Evolutionary conservation across 2,797 vertebrate species (phyloP).

Genomic region (Tinamus major): DNA sequence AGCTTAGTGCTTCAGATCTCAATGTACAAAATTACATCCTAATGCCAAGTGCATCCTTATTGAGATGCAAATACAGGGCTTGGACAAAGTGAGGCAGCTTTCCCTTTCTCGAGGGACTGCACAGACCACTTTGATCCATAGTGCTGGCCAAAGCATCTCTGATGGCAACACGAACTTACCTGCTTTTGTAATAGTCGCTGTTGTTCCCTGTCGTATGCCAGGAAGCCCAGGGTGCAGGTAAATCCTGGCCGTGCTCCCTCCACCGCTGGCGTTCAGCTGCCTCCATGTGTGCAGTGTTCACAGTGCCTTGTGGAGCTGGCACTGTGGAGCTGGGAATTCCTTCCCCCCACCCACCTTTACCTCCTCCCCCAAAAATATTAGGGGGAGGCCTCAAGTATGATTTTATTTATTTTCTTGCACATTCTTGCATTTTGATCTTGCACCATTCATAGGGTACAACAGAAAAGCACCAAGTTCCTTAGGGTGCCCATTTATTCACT

Average conservation of each 20-base stretch:
- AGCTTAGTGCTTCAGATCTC: neutral
- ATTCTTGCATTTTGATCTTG: neutral
- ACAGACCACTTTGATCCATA: neutral
- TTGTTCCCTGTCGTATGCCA: neutral
- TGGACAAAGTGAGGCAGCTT: neutral
- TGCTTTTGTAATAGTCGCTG: neutral
- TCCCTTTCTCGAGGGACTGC: neutral
- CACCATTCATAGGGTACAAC: neutral
- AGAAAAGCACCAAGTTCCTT: neutral
- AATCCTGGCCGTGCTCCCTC: neutral
- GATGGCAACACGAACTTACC: neutral
- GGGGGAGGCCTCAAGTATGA: neutral
- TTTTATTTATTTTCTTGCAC: neutral
- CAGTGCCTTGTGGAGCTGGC: neutral
- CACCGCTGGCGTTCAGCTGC: neutral
- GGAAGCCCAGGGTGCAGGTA: neutral
- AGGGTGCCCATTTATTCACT: neutral
- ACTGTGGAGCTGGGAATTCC: neutral
- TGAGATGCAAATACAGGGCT: neutral
- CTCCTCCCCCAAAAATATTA: rapidly evolving
- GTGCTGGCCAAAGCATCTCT: neutral
- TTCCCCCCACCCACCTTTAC: neutral
- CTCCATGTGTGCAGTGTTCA: neutral
- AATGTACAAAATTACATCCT: neutral
- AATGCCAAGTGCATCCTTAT: neutral